phyloP scores from a whole-genome alignment of 2,113 vertebrate species.

The Sterrhoptilus dennistouni region DNA sequence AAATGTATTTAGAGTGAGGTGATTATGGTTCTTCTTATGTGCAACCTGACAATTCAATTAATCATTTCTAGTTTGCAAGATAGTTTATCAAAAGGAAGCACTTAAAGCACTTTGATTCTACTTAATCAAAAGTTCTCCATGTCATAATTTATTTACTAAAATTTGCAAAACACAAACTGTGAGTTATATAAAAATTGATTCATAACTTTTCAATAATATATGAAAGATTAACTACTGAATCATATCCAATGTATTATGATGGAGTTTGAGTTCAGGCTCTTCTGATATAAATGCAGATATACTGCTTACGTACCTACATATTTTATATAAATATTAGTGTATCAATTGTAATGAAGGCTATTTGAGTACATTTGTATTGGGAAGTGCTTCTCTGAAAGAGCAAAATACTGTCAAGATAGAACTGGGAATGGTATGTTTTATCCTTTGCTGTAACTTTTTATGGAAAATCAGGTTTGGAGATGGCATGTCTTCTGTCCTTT shows the following conservation, averaged over 20 bases:
- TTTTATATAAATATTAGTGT: constrained; percentile 6
- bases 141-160: constrained; percentile 22
- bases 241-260: neutral
- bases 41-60: constrained; percentile 44
- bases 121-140: constrained; percentile 19
- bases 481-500: neutral
- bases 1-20: neutral
- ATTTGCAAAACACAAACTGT: constrained; percentile 15
- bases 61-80: constrained; percentile 30
- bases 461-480: neutral
- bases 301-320: neutral
- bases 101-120: constrained; percentile 26
- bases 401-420: neutral
- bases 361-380: neutral
- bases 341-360: neutral
- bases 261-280: neutral
- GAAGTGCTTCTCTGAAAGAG: neutral
- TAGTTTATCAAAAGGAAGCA: constrained; percentile 32
- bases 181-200: constrained; percentile 4
- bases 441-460: neutral
- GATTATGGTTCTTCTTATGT: constrained; percentile 23
- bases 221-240: neutral
- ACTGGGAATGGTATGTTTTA: neutral
- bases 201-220: constrained; percentile 1
- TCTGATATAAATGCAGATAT: neutral